phyloP scores from a whole-genome alignment of 2,797 vertebrate genomes.

The Mastacembelus armatus region DNA sequence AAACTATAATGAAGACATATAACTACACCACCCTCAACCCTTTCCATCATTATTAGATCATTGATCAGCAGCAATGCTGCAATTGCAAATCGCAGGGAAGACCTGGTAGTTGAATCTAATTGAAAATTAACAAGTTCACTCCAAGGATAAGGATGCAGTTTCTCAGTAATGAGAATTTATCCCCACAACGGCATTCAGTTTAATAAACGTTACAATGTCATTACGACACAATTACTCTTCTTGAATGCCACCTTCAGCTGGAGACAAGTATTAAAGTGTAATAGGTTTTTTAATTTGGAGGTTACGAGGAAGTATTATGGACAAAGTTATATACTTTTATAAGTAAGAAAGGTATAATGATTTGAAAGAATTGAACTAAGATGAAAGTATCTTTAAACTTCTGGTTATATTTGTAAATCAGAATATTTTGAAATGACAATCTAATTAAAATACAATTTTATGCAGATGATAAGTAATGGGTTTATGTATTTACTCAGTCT shows the following conservation, averaged over 20 bases:
- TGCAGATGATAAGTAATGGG: too few relatives aligned
- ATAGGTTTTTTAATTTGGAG: slow-evolving; percentile 32
- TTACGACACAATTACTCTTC: slow-evolving; percentile 51
- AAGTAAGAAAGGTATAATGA: not conserved
- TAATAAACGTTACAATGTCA: slow-evolving; percentile 56
- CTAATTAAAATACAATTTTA: too few relatives aligned
- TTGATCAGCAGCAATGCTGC: slow-evolving; percentile 39
- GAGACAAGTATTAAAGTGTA: slow-evolving; percentile 36
- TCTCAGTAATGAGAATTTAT: slow-evolving; percentile 51
- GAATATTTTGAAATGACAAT: too few relatives aligned
- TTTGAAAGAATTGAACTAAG: not conserved
- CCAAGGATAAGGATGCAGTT: slow-evolving; percentile 34
- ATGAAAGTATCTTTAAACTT: too few relatives aligned
- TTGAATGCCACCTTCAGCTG: slow-evolving; percentile 22
- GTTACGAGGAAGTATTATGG: not conserved
- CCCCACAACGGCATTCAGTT: slow-evolving; percentile 17
- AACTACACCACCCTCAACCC: not conserved
- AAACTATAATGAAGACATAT: slow-evolving; percentile 13
- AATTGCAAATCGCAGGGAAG: slow-evolving; percentile 23
- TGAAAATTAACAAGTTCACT: slow-evolving; percentile 46
- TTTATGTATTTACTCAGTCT: not conserved
- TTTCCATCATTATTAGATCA: slow-evolving; percentile 32
- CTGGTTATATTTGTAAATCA: too few relatives aligned
- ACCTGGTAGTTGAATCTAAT: slow-evolving; percentile 18
- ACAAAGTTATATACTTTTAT: not conserved